These are phyloP conservation scores for Onychomys arenicola DNA, from an alignment of 2,797 vertebrate genomes.

Conservation along the genomic window DNA sequence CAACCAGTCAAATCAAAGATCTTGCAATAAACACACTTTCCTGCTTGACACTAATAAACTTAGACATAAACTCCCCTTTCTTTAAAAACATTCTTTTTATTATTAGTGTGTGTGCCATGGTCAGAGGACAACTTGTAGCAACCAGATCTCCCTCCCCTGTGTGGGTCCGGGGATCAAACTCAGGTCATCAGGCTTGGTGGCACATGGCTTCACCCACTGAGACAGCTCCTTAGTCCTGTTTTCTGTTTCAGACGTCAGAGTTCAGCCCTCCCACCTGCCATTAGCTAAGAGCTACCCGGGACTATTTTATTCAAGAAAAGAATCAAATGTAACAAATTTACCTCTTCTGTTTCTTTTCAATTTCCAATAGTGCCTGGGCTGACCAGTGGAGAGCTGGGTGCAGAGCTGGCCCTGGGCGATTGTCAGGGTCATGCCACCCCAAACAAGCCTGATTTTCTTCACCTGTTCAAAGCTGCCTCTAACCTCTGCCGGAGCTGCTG, in stretches of 20 bases:
- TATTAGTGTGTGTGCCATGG: neutral
- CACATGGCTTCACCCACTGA: neutral
- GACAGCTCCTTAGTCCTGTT: neutral
- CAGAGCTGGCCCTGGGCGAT: neutral
- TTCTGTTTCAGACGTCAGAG: slow-evolving; percentile 20
- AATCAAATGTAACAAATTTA: slow-evolving; percentile 76
- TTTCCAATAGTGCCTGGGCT: slow-evolving; percentile 61
- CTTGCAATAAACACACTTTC: neutral
- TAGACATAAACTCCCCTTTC: slow-evolving; percentile 69
- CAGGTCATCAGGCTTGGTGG: neutral
- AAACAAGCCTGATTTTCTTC: neutral
- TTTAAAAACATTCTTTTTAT: neutral
- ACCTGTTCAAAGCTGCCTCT: slow-evolving; percentile 48
- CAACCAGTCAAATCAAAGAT: neutral
- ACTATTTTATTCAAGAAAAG: slow-evolving; percentile 72
- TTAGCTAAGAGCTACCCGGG: slow-evolving; percentile 78
- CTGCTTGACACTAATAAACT: slow-evolving; percentile 45
- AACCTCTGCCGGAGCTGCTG: neutral
- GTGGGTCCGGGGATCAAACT: neutral
- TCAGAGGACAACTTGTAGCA: neutral
- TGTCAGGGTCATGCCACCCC: neutral
- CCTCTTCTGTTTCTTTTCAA: slow-evolving; percentile 75
- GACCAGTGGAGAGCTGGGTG: neutral
- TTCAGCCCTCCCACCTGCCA: slow-evolving; percentile 67
- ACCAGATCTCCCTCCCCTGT: neutral